Conservation (phyloP, 2,113 vertebrate genomes). For the Mobula birostris region DNA sequence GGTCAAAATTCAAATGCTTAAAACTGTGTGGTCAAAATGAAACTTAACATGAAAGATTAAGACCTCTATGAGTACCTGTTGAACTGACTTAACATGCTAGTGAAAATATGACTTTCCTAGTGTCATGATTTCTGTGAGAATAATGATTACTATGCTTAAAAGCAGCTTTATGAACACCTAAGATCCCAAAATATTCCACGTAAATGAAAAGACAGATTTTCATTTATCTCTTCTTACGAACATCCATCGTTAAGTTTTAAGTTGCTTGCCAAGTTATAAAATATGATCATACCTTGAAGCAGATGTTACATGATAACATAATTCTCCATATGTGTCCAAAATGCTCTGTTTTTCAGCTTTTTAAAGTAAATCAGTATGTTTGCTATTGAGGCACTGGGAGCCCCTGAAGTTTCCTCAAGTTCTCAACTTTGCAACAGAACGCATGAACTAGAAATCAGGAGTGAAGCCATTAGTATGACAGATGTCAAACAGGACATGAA, state of each 20-base stretch:
- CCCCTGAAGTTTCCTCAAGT: not conserved
- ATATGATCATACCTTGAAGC: not conserved
- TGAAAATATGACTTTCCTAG: not conserved
- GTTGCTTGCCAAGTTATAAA: not conserved
- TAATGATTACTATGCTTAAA: not conserved
- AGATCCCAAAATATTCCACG: not conserved
- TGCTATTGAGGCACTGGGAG: not conserved
- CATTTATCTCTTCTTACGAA: not conserved
- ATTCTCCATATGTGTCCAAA: not conserved
- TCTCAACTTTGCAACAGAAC: not conserved
- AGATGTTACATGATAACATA: not conserved
- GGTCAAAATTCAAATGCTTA: not conserved
- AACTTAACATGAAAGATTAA: not conserved
- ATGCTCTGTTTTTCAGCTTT: not conserved
- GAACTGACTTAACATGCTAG: not conserved
- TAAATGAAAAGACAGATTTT: not conserved
- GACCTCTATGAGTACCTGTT: not conserved
- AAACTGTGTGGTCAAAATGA: not conserved
- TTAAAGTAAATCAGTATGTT: not conserved
- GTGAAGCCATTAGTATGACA: not conserved
- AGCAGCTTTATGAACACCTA: not conserved
- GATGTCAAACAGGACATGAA: conserved; percentile 70
- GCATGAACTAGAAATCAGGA: not conserved
- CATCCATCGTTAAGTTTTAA: not conserved
- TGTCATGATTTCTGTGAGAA: not conserved